Evolutionary conservation across 2,797 vertebrate genomes (phyloP).

Genomic region (Melanotaenia parkinsoni): DNA sequence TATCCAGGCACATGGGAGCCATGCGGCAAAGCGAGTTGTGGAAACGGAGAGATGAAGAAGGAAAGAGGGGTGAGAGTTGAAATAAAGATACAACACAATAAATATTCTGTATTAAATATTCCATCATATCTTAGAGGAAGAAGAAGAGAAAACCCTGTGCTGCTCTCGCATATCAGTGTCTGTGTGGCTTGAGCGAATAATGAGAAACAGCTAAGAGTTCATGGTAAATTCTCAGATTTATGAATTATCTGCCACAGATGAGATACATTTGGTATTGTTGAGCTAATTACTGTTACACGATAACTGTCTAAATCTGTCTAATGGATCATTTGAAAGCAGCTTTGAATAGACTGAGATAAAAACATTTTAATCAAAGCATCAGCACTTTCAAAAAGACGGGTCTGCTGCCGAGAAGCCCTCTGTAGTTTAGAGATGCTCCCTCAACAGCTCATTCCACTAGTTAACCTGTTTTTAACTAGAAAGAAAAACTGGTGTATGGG

Average conservation of each 20-base stretch:
- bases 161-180: constrained; percentile 11
- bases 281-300: constrained; percentile 48
- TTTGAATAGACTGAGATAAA: constrained; percentile 22
- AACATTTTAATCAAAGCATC: constrained; percentile 18
- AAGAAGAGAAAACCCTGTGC: background rate
- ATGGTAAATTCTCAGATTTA: constrained; percentile 19
- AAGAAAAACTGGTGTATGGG: no score
- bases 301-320: constrained; percentile 49
- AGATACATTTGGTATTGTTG: constrained; percentile 42
- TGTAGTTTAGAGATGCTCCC: background rate
- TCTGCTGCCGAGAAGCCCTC: constrained; percentile 7
- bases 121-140: constrained; percentile 17
- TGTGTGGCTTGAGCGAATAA: constrained; percentile 30
- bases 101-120: constrained; percentile 35
- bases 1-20: constrained; percentile 2
- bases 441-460: background rate
- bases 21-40: constrained; percentile 4
- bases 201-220: constrained; percentile 28
- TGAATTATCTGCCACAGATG: constrained; percentile 41
- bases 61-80: background rate
- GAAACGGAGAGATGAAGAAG: background rate
- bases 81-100: background rate
- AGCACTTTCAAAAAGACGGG: background rate
- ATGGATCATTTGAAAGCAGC: constrained; percentile 44
- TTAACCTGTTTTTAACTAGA: background rate